Conservation (phyloP, 2,113 vertebrate genomes). For the Phoenicopterus ruber region DNA sequence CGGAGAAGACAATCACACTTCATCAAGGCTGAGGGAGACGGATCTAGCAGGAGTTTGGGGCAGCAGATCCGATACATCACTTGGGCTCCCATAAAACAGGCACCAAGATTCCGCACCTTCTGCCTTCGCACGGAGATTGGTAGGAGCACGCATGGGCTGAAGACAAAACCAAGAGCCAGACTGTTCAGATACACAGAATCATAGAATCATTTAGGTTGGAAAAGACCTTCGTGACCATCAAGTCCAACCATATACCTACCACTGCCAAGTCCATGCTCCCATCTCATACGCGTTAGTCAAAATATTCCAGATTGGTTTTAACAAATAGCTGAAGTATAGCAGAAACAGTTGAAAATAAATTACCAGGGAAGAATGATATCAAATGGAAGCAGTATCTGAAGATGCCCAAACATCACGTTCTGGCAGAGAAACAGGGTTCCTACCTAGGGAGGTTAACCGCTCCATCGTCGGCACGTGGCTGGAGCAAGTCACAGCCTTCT, state of each 20-base stretch:
- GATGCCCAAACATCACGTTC: accelerated
- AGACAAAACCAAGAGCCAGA: background rate
- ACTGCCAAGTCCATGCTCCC: too few relatives aligned
- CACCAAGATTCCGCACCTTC: background rate
- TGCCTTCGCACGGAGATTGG: background rate
- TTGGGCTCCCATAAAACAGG: background rate
- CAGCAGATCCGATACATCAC: background rate
- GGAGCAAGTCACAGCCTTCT: background rate
- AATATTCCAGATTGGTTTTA: background rate
- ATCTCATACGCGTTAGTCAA: background rate
- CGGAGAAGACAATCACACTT: background rate
- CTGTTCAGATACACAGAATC: accelerated
- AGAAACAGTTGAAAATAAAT: background rate
- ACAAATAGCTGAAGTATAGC: background rate
- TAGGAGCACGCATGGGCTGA: background rate
- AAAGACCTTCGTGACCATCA: too few relatives aligned
- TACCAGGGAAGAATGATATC: background rate
- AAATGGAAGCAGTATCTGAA: background rate
- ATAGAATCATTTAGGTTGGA: too few relatives aligned
- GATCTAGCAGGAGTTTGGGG: background rate
- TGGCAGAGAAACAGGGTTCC: background rate
- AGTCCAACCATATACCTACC: too few relatives aligned
- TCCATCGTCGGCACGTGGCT: accelerated
- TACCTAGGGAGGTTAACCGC: background rate
- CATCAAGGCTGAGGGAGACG: background rate